Evolutionary conservation across 2,113 vertebrate genomes (phyloP).

Genomic region (Podilymbus podiceps): DNA sequence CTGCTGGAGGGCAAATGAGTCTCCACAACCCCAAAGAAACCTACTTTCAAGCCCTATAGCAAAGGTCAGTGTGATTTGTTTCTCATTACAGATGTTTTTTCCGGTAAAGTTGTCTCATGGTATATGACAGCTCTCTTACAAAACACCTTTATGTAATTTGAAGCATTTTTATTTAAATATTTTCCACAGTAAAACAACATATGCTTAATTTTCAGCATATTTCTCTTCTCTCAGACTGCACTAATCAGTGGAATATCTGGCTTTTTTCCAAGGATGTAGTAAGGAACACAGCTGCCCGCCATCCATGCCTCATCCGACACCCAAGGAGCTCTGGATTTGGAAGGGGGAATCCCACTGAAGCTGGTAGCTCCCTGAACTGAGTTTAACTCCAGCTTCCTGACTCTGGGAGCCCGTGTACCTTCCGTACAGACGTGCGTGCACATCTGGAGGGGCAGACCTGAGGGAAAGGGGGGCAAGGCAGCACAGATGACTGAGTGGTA

Average conservation of each 20-base stretch:
- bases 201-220: background rate
- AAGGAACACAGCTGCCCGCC: background rate
- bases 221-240: background rate
- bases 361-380: background rate
- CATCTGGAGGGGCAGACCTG: background rate
- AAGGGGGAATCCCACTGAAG: background rate
- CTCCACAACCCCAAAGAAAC: slow-evolving; percentile 8
- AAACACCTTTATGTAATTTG: background rate
- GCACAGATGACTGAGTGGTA: background rate
- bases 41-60: slow-evolving; percentile 3
- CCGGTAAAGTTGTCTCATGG: slow-evolving; percentile 35
- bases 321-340: background rate
- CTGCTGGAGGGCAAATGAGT: slow-evolving; percentile 51
- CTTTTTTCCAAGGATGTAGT: background rate
- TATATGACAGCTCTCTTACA: slow-evolving; percentile 38
- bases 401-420: background rate
- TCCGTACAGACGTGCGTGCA: background rate
- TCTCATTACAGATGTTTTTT: slow-evolving; percentile 31
- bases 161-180: background rate
- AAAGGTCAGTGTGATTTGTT: slow-evolving; percentile 42
- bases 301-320: background rate
- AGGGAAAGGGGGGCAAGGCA: background rate
- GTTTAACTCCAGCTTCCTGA: background rate
- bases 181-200: background rate
- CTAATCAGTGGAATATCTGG: background rate